These are phyloP conservation scores for Leptinotarsa juncta DNA, from an alignment of 2,888 invertebrate species.

Conservation along the genomic window DNA sequence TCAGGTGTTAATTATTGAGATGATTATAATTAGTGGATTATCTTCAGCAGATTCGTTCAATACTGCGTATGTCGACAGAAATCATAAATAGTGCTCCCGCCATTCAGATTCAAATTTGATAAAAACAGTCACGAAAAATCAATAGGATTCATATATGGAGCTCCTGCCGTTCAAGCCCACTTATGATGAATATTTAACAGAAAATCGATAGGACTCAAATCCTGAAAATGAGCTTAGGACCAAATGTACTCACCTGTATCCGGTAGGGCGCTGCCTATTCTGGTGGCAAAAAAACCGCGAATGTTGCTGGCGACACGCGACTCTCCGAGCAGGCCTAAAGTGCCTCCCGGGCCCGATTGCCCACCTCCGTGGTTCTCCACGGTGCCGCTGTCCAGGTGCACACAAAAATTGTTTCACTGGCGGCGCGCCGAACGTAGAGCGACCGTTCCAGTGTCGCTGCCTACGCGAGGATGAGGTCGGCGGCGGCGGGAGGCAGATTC, in stretches of 20 bases:
- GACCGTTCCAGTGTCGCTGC: constrained; percentile 58
- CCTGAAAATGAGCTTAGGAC: neutral
- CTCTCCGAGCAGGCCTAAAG: constrained; percentile 75
- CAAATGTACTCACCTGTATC: constrained; percentile 75
- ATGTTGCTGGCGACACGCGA: constrained; percentile 79
- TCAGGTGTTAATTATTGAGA: too few relatives aligned
- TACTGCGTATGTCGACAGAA: too few relatives aligned
- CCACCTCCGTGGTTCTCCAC: constrained; percentile 61
- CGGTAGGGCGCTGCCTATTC: constrained; percentile 76
- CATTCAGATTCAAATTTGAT: neutral
- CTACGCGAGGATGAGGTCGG: constrained; percentile 64
- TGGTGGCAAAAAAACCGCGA: constrained; percentile 77
- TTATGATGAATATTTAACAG: neutral
- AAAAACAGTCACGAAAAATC: neutral
- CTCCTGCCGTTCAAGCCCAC: neutral
- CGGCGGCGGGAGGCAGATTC: constrained; percentile 58
- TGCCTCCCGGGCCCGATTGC: constrained; percentile 63
- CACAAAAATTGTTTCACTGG: constrained; percentile 51
- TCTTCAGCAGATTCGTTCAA: too few relatives aligned
- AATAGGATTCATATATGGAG: neutral
- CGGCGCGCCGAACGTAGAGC: constrained; percentile 52
- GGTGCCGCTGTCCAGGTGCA: constrained; percentile 65
- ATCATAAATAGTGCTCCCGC: too few relatives aligned
- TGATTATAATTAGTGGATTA: too few relatives aligned
- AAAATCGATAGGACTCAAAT: neutral